Evolutionary conservation across 1,140 invertebrate species (phyloP), one percentile per base, ranked within the genome.

Genomic region (Tetranychus urticae): DNA sequence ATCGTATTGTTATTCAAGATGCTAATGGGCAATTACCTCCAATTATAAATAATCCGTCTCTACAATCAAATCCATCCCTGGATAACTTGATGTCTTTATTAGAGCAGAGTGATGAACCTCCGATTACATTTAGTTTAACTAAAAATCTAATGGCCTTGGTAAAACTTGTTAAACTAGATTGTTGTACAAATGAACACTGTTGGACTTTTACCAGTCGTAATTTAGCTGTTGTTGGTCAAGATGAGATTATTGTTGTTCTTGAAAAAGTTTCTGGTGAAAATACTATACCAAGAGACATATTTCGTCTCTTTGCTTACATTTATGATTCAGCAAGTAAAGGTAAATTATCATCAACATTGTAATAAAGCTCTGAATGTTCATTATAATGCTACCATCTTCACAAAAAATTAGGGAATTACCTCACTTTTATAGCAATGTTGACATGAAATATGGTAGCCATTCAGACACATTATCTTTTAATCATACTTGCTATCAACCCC

Each of bases 121-220:
- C 34, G 4, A 73, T 86, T 34, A 81, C 79, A 69, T 88, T 86
- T 74, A 82, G 81, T n/a, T 70, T 88, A 3, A 83, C 84, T 68
- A 78, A 80, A 61, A 88, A 88, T 74, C 77, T 89, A 6, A 80
- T 79, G 71, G 81, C 86, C 5, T 77, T 79, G 61, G 81, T 86
- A 4, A 86, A 85, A 73, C 79, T 86, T 66, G 75, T 85, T 12
- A 81, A 82, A 68, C 77, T 83, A 85, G 31, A 61, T 14, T 63
- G 62, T 58, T 63, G 62, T 47, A 58, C 37, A 35, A 7, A 35
- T 13, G 31, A n/a, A n/a, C 75, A 78, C 61, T 85, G 83, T 64
- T 87, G 87, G 80, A 85, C 83, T 71, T 82, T 88, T 64, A 81
- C 82, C 7, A 85, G 83, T 0, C 77, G 80, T 66, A 87, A 87